These are phyloP conservation scores for Diabrotica balteata DNA, from an alignment of 2,888 invertebrate genomes.

Conservation along the genomic window DNA sequence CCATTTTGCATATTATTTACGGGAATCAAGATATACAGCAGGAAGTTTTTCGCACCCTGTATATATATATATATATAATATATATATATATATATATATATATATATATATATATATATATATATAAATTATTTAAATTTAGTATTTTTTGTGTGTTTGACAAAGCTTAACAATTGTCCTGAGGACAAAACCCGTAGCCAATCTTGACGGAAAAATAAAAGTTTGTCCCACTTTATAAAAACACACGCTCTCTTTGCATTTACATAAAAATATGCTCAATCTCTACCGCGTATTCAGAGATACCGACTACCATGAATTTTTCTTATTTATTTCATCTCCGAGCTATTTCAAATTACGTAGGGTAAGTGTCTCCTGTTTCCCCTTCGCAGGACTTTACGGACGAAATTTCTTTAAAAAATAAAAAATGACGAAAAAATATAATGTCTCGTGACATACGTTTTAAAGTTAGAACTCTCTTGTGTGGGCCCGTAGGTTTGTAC, in stretches of 20 bases:
- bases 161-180: background rate
- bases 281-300: slow-evolving; percentile 38
- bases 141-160: background rate
- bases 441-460: too few relatives aligned
- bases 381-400: slow-evolving; percentile 3
- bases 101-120: slow-evolving; percentile 2
- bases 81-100: background rate
- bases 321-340: slow-evolving; percentile 31
- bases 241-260: slow-evolving; percentile 30
- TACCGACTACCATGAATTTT: slow-evolving; percentile 26
- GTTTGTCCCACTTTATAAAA: slow-evolving; percentile 45
- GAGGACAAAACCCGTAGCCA: background rate
- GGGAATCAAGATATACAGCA: too few relatives aligned
- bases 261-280: slow-evolving; percentile 42
- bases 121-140: background rate
- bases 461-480: too few relatives aligned
- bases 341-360: slow-evolving; percentile 28
- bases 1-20: too few relatives aligned
- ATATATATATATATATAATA: too few relatives aligned
- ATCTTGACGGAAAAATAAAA: slow-evolving; percentile 37
- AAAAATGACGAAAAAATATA: background rate
- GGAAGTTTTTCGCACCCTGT: too few relatives aligned
- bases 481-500: too few relatives aligned
- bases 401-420: background rate
- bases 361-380: slow-evolving; percentile 16